Base-by-base conservation (phyloP, 2,888 invertebrate genomes). In the Torymus aiolomorphi region DNA sequence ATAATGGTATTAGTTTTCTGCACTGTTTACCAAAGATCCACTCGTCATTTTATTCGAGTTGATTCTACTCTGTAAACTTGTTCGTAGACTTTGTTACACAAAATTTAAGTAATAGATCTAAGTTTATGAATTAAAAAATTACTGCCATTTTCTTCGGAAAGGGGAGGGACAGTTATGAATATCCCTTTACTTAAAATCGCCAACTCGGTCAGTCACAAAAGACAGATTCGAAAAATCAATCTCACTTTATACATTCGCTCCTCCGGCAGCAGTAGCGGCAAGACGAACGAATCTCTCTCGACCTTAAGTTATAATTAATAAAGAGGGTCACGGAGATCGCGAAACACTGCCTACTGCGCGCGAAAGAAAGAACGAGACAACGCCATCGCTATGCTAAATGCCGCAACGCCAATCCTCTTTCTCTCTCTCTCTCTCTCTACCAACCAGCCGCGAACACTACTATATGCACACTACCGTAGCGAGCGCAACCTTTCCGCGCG, bases 401-500 rank as follows among this genome's bases (percentile, higher is more conserved):
- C 31, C n/a, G 76, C 67, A 69, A 69, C 69, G 14, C 62, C 76
- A 69, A 61, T 61, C 18, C n/a, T 8, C 59, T 20, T 5, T 42
- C 42, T 42, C 42, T 42, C 5, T 31, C 31, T 31, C 24, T 24
- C 24, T 24, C 24, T 24, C 31, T 31, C 31, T 31, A 31, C 31
- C 31, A 31, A 42, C 8, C 42, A 42, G 8, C 42, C 8, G 8
- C 42, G 42, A 8, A 0, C 42, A 8, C 0, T 42, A 8, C 42
- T 42, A 42, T 42, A 42, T 42, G 8, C 42, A 42, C 42, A 42
- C 8, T 1, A 42, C 8, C 42, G 8, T 42, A 42, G 42, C 5
- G 84, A 5, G 24, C 13, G 61, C 69, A 78, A 78, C 69, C 73
- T 73, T 69, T 78, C 20, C 51, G 56, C 16, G 12, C 42, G 18